Evolutionary conservation across 2,888 invertebrate species (phyloP).

Genomic region (Megamerina dolium): DNA sequence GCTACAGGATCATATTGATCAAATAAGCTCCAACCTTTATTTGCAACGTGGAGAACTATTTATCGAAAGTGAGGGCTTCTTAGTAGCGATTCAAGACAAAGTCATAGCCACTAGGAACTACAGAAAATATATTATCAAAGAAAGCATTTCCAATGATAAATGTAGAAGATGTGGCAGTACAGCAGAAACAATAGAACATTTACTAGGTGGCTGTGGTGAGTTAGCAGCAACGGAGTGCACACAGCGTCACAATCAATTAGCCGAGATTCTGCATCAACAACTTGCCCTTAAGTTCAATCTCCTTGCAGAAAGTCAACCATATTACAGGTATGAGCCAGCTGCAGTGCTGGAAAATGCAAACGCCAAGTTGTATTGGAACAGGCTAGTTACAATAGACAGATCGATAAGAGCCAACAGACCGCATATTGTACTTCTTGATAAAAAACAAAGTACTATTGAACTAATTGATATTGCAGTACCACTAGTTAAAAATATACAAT

Average conservation of each 20-base stretch:
- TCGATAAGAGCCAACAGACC: too few species aligned
- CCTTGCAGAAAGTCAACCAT: too few species aligned
- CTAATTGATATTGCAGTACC: too few species aligned
- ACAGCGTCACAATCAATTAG: background rate
- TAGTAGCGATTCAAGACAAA: background rate
- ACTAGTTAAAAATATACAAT: too few species aligned
- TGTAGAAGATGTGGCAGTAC: background rate
- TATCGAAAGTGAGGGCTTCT: background rate
- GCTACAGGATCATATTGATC: background rate
- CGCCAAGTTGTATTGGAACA: too few species aligned
- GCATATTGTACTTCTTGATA: too few species aligned
- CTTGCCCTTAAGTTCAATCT: too few species aligned
- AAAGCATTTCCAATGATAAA: background rate
- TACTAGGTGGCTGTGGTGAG: background rate
- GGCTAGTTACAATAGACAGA: too few species aligned
- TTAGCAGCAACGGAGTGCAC: background rate
- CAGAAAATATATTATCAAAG: too few species aligned
- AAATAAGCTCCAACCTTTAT: background rate
- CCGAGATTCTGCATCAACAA: background rate
- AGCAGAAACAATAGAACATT: background rate
- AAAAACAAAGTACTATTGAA: too few species aligned
- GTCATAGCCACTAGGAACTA: constrained; percentile 2
- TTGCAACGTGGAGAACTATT: background rate
- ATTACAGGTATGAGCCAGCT: too few species aligned
- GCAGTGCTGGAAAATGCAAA: too few species aligned